Conservation (phyloP, 2,113 vertebrate species). For the Aspiorhynchus laticeps region DNA sequence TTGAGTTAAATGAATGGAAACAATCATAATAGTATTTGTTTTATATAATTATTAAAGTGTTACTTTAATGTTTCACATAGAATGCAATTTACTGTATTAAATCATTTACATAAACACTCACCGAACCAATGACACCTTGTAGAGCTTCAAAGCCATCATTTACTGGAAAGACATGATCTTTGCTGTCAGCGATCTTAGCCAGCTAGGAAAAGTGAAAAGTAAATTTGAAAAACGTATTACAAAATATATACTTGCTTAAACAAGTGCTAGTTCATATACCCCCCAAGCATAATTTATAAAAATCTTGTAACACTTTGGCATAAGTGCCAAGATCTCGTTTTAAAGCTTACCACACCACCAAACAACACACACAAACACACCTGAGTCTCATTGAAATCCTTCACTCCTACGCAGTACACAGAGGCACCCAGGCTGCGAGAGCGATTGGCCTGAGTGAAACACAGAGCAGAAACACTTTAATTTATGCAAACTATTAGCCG, state of each 20-base stretch:
- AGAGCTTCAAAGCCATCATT: constrained; percentile 95
- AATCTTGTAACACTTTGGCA: background rate
- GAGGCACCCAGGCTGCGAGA: constrained; percentile 93
- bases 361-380: constrained; percentile 68
- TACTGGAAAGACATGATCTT: constrained; percentile 97
- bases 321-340: background rate
- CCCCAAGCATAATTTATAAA: background rate
- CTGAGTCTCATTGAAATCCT: constrained; percentile 99
- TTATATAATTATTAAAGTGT: background rate
- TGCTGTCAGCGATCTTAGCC: constrained; percentile 97
- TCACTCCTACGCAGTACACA: constrained; percentile 96
- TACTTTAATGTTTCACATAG: background rate
- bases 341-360: background rate
- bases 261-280: background rate
- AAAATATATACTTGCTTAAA: background rate
- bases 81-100: background rate
- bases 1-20: background rate
- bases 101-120: constrained; percentile 72
- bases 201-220: constrained; percentile 74
- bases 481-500: constrained; percentile 16
- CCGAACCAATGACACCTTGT: constrained; percentile 94
- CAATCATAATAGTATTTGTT: background rate
- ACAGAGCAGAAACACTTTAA: constrained; percentile 63
- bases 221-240: background rate
- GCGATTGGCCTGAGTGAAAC: constrained; percentile 85